Evolutionary conservation across 2,888 invertebrate species (phyloP), one percentile per base, ranked within the genome.

Genomic region (Ectobius pallidus): DNA sequence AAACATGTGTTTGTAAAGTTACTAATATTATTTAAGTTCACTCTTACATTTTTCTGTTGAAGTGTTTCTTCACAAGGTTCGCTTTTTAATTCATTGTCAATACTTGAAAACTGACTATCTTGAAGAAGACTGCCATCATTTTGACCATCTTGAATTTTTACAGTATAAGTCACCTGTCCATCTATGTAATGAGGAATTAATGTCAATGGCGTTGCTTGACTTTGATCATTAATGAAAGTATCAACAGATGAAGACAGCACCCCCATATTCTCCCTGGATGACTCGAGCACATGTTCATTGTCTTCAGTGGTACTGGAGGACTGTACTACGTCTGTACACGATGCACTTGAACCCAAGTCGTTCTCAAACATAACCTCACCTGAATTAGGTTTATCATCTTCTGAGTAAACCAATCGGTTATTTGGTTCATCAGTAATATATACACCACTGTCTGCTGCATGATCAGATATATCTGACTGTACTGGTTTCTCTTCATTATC

Each of bases 141-240:
- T 11, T 44, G 32, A 46, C 62, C 30, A 25, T 69, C 76, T 22
- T 71, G 68, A 58, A 76, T 65, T 69, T 76, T 74, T 32, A 76
- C 75, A 9, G 75, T 71, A 42, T 76, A 76, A 1, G 75, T 71
- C 69, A 76, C 67, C 16, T 75, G 73, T 7, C 76, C 75, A 70
- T 74, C 69, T 25, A 76, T 72, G 70, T 71, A 72, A 46, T 76
- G 76, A 9, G 76, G 75, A 27, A 75, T 73, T 46, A 76, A 68
- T 44, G 76, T 72, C 16, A 76, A 65, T 11, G 72, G 74, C n/a
- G n/a, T n/a, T n/a, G n/a, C n/a, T 16, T 72, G 73, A 55, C 63
- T 74, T 25, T 58, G 46, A 44, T 70, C 69, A 65, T 55, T 62
- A 3, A 73, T 68, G 55, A 55, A 49, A n/a, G 71, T 34, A 52